A percentile compares a stretch with the other conserved stretches of the same genome.
These are phyloP conservation scores for Caenorhabditis angaria DNA, from an alignment of 2,888 invertebrate genomes.

Conservation along the genomic window DNA sequence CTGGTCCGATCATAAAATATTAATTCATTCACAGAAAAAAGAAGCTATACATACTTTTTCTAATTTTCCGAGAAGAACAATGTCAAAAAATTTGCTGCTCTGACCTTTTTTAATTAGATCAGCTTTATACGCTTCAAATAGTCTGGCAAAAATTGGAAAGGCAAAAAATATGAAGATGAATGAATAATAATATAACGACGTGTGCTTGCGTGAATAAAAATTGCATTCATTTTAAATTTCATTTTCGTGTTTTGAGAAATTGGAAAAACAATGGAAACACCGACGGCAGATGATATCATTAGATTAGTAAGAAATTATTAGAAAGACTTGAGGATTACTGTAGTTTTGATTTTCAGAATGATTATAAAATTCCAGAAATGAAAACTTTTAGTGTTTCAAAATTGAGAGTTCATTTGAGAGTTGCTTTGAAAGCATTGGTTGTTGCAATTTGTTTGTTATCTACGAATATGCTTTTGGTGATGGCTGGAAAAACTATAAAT, in stretches of 20 bases:
- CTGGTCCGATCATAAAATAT: too few relatives aligned
- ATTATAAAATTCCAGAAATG: neutral
- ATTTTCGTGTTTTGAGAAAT: neutral
- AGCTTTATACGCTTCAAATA: neutral
- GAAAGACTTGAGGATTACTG: neutral
- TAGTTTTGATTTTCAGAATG: neutral
- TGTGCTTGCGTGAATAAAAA: neutral
- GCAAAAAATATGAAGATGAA: neutral
- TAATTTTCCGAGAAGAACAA: neutral
- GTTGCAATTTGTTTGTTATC: neutral
- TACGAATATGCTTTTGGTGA: neutral
- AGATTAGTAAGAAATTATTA: neutral
- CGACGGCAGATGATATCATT: neutral
- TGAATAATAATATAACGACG: neutral
- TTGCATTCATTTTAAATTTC: neutral
- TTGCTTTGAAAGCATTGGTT: neutral
- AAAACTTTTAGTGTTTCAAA: too few relatives aligned
- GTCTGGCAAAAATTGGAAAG: neutral
- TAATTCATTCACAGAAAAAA: too few relatives aligned
- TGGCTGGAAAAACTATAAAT: neutral
- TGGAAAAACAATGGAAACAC: neutral
- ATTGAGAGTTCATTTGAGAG: too few relatives aligned
- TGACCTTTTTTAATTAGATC: constrained; percentile 4
- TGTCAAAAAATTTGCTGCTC: neutral
- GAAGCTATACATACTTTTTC: neutral